Evolutionary conservation across 2,113 vertebrate species (phyloP).

Genomic region (Lutjanus erythropterus): DNA sequence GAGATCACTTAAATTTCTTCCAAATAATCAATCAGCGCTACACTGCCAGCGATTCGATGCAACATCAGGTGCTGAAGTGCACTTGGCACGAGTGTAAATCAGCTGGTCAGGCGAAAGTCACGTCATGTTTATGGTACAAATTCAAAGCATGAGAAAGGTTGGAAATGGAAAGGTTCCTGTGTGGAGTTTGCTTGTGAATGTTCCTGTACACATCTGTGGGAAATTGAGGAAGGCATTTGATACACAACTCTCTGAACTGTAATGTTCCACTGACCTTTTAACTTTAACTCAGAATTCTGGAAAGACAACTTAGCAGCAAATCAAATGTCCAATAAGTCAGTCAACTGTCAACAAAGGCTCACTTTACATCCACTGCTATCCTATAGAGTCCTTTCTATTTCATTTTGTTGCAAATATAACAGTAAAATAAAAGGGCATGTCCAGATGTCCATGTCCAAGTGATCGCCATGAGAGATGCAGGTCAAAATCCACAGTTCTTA

Average conservation of each 20-base stretch:
- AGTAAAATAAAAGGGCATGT: neutral
- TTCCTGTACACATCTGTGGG: neutral
- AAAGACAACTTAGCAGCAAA: neutral
- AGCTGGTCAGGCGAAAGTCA: neutral
- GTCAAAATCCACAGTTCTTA: neutral
- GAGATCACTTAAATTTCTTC: neutral
- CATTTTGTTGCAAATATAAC: neutral
- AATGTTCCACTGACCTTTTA: neutral
- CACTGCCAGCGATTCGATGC: neutral
- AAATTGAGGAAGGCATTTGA: neutral
- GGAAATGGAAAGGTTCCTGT: neutral
- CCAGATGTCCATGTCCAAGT: neutral
- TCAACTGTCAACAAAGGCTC: neutral
- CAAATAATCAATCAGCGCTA: neutral
- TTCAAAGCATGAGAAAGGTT: neutral
- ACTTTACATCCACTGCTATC: neutral
- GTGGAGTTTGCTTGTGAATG: neutral
- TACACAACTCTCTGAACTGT: neutral
- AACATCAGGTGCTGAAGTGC: neutral
- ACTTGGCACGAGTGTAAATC: neutral
- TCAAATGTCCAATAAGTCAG: neutral
- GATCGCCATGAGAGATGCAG: too few relatives aligned
- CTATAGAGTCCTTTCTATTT: neutral
- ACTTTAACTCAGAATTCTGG: neutral
- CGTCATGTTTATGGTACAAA: neutral